Evolutionary conservation across 2,888 invertebrate species (phyloP).

Genomic region (Rhimphoctona megacephalus): DNA sequence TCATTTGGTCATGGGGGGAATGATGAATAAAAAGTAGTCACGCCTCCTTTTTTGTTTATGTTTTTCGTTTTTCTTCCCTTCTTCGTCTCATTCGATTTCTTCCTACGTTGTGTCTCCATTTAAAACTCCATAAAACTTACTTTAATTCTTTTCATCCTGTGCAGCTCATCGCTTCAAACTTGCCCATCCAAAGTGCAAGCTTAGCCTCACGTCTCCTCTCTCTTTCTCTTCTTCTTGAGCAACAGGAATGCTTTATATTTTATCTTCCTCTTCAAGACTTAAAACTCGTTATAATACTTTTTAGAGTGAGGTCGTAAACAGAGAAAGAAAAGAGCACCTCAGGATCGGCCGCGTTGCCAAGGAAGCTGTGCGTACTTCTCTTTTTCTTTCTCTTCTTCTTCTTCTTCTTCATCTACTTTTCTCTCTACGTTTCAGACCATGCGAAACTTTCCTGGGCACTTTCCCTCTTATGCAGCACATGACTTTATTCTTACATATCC

Average conservation of each 20-base stretch:
- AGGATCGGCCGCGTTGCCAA: background rate
- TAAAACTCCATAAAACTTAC: slow-evolving; percentile 37
- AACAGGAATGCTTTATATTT: background rate
- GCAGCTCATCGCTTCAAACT: slow-evolving; percentile 25
- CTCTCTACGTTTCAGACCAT: background rate
- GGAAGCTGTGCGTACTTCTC: background rate
- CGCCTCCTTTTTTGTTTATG: background rate
- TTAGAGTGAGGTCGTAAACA: background rate
- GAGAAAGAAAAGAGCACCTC: background rate
- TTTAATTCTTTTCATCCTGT: slow-evolving; percentile 23
- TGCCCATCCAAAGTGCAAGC: slow-evolving; percentile 14
- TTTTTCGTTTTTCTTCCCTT: slow-evolving; percentile 12
- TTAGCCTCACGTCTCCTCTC: slow-evolving; percentile 4
- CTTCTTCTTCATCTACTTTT: background rate
- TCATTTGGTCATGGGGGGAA: background rate
- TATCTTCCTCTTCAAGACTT: slow-evolving; percentile 7
- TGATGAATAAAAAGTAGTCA: background rate
- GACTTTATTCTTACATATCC: slow-evolving; percentile 26
- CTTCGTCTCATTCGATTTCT: background rate
- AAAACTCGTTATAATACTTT: slow-evolving; percentile 52
- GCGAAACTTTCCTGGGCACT: slow-evolving; percentile 8
- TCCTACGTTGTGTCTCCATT: slow-evolving; percentile 8
- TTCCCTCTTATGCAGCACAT: slow-evolving; percentile 32
- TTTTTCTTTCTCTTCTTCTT: background rate
- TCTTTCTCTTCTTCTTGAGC: background rate